phyloP scores from a whole-genome alignment of 2,113 vertebrate species.

The Myanophis thanlyinensis region DNA sequence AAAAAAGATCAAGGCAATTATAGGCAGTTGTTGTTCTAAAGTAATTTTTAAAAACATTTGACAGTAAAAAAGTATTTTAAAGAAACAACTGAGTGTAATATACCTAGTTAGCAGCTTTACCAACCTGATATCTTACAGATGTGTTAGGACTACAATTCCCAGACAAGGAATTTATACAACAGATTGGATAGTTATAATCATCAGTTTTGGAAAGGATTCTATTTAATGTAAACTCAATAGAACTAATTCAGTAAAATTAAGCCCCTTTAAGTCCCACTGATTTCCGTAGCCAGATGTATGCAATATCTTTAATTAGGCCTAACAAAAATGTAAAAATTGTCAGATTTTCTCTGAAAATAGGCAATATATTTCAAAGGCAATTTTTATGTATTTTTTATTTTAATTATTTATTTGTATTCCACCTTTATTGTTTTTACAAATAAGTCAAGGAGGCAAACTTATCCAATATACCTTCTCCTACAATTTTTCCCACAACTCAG shows the following conservation, averaged over 20 bases:
- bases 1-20: constrained; percentile 56
- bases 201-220: neutral
- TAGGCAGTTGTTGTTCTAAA: constrained; percentile 22
- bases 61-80: constrained; percentile 20
- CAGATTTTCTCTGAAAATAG: neutral
- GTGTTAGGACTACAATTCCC: neutral
- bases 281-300: neutral
- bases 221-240: neutral
- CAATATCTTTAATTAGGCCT: neutral
- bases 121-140: neutral
- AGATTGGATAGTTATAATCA: neutral
- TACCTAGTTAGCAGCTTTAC: neutral
- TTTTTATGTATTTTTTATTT: neutral
- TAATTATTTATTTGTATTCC: neutral
- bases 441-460: neutral
- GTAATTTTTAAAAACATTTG: constrained; percentile 20
- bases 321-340: neutral
- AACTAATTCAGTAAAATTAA: neutral
- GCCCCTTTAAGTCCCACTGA: neutral
- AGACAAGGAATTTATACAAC: neutral
- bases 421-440: neutral
- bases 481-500: neutral
- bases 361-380: neutral
- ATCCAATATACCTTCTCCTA: neutral
- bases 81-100: neutral